phyloP scores from a whole-genome alignment of 1,140 invertebrate species.

The Drosophila mojavensis region DNA sequence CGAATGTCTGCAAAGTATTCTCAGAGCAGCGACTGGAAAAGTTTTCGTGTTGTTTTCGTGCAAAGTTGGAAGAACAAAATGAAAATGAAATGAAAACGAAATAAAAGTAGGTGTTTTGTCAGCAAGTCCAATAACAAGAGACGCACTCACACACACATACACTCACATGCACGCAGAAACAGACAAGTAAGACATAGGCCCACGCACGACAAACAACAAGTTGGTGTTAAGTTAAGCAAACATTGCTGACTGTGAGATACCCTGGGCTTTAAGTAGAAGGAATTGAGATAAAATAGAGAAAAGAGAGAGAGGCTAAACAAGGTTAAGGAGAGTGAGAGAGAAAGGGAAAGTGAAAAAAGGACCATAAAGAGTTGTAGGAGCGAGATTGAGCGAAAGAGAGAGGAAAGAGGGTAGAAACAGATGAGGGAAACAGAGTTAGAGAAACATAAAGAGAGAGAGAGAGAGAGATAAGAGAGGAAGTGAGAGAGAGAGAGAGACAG shows the following conservation, averaged over 20 bases:
- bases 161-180: slow-evolving; percentile 13
- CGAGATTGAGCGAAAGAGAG: too few species aligned
- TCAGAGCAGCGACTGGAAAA: background rate
- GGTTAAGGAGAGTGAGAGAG: too few species aligned
- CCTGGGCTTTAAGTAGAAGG: background rate
- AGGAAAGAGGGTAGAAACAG: too few species aligned
- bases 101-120: slow-evolving; percentile 39
- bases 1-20: slow-evolving; percentile 23
- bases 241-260: background rate
- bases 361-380: too few species aligned
- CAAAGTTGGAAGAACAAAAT: slow-evolving; percentile 3
- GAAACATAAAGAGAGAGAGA: too few species aligned
- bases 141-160: background rate
- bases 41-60: slow-evolving; percentile 20
- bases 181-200: background rate
- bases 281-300: too few species aligned
- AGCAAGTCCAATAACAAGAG: slow-evolving; percentile 20
- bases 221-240: background rate
- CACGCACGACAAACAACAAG: slow-evolving; percentile 7
- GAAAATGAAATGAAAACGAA: slow-evolving; percentile 36
- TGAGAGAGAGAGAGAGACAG: too few species aligned
- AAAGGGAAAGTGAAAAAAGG: too few species aligned
- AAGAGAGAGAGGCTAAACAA: too few species aligned
- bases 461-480: too few species aligned
- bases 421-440: too few species aligned